Evolutionary conservation across 2,797 vertebrate species (phyloP).

Genomic region (Harpagifer antarcticus): DNA sequence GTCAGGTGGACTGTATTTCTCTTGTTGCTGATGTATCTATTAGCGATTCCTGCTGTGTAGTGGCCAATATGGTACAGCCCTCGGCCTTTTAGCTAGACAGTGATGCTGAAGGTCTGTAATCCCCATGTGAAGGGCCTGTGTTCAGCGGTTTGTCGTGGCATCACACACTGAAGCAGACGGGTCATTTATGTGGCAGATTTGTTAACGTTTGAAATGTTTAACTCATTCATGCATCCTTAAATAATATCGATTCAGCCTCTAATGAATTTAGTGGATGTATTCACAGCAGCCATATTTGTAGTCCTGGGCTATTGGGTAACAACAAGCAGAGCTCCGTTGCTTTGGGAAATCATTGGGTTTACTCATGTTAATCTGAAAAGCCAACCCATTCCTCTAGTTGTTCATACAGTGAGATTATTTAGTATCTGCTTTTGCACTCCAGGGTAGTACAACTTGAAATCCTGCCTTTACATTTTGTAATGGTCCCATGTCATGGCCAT

Average conservation of each 20-base stretch:
- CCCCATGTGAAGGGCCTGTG: background rate
- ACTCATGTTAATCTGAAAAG: background rate
- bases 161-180: background rate
- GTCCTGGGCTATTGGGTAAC: background rate
- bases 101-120: conserved; percentile 13
- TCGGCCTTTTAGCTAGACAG: conserved; percentile 31
- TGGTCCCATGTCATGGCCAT: no score
- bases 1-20: conserved; percentile 29
- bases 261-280: conserved; percentile 16
- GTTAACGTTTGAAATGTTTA: conserved; percentile 21
- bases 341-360: background rate
- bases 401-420: background rate
- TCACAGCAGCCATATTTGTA: background rate
- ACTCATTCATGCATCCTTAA: conserved; percentile 23
- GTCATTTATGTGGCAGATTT: conserved; percentile 3
- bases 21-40: conserved; percentile 23
- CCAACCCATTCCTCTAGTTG: background rate
- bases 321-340: background rate
- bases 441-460: background rate
- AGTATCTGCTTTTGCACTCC: background rate
- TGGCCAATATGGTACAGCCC: background rate
- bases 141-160: background rate
- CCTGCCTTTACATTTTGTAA: background rate
- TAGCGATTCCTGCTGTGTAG: conserved; percentile 31
- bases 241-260: conserved; percentile 18